Base-by-base conservation (phyloP, 2,797 vertebrate genomes). In the Gymnothorax javanicus region DNA sequence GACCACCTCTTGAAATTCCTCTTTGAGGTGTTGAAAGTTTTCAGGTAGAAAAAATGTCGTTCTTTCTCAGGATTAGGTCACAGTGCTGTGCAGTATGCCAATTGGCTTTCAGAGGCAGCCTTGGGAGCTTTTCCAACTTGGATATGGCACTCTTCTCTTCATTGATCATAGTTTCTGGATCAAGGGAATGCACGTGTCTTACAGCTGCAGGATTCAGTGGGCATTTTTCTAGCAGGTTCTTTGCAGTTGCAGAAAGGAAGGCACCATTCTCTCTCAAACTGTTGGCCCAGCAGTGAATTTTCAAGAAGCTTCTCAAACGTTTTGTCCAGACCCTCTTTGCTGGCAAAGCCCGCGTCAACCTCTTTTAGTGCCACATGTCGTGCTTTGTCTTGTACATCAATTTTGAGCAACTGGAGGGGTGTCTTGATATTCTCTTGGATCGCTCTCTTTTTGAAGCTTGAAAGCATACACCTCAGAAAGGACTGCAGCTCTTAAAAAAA, bases 361-460 rank as follows among this genome's bases (percentile, higher is more conserved):
- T 77, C 3, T 77, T 77, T 77, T 11, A 77, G 73, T 77, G 73
- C 11, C 33, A 77, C n/a, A 77, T 77, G n/a, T 25, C 2, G n/a
- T 77, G 73, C 73, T 77, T 77, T 27, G n/a, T 77, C 33, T 1
- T 27, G 4, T n/a, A 50, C 25, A 50, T 77, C 73, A 77, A 77
- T 27, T 77, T 77, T 77, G 73, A 77, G 23, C 73, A 77, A 27
- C 33, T 77, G 73, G 73, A 77, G 33, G 73, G 73, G 33, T 77
- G 73, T 64, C 20, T 64, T 0, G 62, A 64, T 64, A 17, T 64
- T 64, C 62, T 64, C 13, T 4, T 1, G 12, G 20, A 64, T 43
- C 33, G 2, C 33, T 43, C 33, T 43, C 33, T 43, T 43, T 43
- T 43, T 43, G 33, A 43, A 43, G 33, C 33, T 43, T 43, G 33